Evolutionary conservation across 2,113 vertebrate genomes (phyloP), one percentile per base, ranked within the genome.

Genomic region (Ascaphus truei): DNA sequence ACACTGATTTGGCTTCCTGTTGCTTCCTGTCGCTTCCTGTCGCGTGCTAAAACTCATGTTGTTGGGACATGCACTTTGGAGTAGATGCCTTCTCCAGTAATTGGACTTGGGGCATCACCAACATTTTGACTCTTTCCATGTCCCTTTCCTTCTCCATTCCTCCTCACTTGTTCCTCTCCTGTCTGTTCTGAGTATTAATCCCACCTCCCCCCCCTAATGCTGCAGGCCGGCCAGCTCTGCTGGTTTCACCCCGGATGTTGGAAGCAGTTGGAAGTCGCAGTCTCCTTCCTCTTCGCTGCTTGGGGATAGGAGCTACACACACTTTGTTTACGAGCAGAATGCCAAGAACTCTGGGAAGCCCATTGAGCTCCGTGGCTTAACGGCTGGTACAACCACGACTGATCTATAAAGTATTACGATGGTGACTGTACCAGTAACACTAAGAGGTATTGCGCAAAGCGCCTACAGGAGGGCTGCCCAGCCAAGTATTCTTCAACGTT

Each of bases 151-250:
- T 3, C 67, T 72, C 30, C 26, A 13, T 37, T 65, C 45, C 1
- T 0, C 47, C 10, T 48, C 55, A 0, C 0, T 20, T 23, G 15
- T 23, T 9, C 75, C 75, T 1, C 71, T 47, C 52, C 53, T 33
- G 41, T 34, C 73, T 31, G 0, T 79, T 76, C 73, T 63, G 0
- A 41, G 66, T 41, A 87, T 86, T 88, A 80, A 88, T 77, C 84
- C 76, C 83, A 86, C 86, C 84, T 82, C 2, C 84, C 86, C 85
- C 84, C 79, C 81, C 36, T 39, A 76, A 84, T 25, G 62, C 81
- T 90, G 73, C 76, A 92, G 90, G 90, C 86, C 84, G 39, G 55
- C 75, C 39, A 85, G 82, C 6, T 82, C 84, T 82, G 80, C 81
- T 29, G 84, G 81, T 71, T 20, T 79, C 78, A 73, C 73, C 52